Conservation (phyloP, 2,113 vertebrate genomes). For the Aptenodytes forsteri region DNA sequence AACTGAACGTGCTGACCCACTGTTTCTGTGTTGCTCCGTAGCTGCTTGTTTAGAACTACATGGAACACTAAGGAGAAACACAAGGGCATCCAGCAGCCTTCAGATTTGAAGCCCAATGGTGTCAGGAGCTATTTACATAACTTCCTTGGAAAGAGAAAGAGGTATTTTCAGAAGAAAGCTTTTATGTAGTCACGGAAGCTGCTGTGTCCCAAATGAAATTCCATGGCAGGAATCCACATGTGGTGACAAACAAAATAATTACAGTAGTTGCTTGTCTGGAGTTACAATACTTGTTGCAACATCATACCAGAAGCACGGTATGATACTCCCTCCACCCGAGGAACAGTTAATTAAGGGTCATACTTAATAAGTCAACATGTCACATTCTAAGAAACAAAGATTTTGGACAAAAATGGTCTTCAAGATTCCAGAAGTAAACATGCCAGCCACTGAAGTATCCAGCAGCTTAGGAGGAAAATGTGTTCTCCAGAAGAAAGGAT, state of each 20-base stretch:
- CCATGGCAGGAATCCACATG: not conserved
- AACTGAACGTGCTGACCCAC: accelerated
- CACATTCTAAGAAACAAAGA: not conserved
- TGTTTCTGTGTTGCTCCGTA: not conserved
- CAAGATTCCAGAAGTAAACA: not conserved
- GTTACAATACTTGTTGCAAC: not conserved
- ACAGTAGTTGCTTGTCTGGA: not conserved
- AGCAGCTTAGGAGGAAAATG: not conserved
- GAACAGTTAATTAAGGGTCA: not conserved
- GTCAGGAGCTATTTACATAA: not conserved
- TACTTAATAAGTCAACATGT: not conserved
- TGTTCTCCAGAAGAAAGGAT: not conserved
- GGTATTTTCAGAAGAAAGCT: not conserved
- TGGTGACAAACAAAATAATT: not conserved
- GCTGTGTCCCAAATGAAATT: not conserved
- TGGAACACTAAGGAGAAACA: not conserved
- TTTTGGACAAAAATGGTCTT: not conserved
- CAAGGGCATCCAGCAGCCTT: not conserved
- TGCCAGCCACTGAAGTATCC: not conserved
- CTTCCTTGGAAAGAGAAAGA: not conserved
- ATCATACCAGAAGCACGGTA: not conserved
- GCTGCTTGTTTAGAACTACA: not conserved
- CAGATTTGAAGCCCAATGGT: not conserved
- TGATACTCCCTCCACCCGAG: not conserved
- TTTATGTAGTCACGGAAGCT: not conserved